Evolutionary conservation across 2,888 invertebrate species (phyloP).

Genomic region (Volucella bombylans): DNA sequence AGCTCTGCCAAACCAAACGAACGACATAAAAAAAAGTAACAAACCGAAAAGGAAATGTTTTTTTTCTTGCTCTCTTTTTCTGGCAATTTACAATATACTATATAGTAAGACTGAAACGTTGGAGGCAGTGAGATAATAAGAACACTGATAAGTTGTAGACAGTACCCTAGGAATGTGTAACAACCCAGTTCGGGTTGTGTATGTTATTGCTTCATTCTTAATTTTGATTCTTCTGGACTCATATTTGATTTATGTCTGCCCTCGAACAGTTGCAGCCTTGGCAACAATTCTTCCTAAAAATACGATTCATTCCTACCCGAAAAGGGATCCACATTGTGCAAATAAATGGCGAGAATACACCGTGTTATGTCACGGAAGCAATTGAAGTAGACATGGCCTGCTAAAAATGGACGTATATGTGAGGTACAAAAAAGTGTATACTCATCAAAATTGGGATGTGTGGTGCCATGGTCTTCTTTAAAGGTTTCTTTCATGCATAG

Average conservation of each 20-base stretch:
- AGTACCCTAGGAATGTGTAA: constrained; percentile 1
- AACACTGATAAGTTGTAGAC: constrained; percentile 61
- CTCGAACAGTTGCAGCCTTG: not conserved
- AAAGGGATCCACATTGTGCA: too few relatives aligned
- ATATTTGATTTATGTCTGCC: not conserved
- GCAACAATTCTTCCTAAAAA: not conserved
- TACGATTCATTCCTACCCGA: too few relatives aligned
- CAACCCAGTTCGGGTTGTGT: too few relatives aligned
- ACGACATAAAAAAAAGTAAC: constrained; percentile 4
- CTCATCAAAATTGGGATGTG: too few relatives aligned
- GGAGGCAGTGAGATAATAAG: constrained; percentile 45
- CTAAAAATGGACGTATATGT: too few relatives aligned
- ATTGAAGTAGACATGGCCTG: too few relatives aligned
- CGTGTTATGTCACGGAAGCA: too few relatives aligned
- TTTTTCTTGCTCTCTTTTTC: not conserved
- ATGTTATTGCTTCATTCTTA: not conserved
- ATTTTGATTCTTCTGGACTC: not conserved
- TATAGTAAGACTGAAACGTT: constrained; percentile 44
- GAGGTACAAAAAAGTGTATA: too few relatives aligned
- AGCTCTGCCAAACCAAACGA: constrained; percentile 2
- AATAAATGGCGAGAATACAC: too few relatives aligned
- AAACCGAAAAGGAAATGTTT: not conserved
- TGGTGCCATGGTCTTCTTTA: too few relatives aligned
- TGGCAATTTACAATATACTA: constrained; percentile 30
- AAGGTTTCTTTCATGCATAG: too few relatives aligned